These are phyloP conservation scores for Marisa cornuarietis DNA, from an alignment of 1,140 invertebrate species.

Conservation along the genomic window DNA sequence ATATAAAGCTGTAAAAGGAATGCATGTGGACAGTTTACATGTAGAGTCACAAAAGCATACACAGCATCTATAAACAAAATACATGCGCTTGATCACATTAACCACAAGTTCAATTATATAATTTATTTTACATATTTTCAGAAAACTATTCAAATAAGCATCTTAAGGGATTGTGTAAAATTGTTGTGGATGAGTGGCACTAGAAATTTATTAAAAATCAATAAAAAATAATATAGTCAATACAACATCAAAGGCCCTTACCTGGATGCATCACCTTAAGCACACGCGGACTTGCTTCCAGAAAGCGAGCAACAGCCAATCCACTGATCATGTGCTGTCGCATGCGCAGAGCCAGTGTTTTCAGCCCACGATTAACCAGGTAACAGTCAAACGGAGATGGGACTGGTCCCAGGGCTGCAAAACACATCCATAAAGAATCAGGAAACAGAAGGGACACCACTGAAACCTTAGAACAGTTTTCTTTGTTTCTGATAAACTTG, in stretches of 20 bases:
- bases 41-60: too few species aligned
- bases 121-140: too few species aligned
- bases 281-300: conserved; percentile 82
- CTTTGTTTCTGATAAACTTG: background rate
- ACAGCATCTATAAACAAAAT: too few species aligned
- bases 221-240: too few species aligned
- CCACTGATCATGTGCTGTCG: conserved; percentile 84
- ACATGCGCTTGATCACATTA: too few species aligned
- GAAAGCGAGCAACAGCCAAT: conserved; percentile 79
- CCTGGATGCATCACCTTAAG: conserved; percentile 87
- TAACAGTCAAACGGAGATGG: conserved; percentile 97
- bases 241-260: conserved; percentile 50
- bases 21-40: too few species aligned
- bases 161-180: too few species aligned
- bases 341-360: conserved; percentile 94
- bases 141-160: too few species aligned
- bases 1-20: too few species aligned
- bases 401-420: conserved; percentile 70
- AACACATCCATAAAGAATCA: conserved; percentile 10
- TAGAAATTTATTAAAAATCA: too few species aligned
- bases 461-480: background rate
- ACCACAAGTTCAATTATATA: too few species aligned
- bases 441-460: background rate
- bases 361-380: conserved; percentile 91
- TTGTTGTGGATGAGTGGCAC: too few species aligned